Conservation (phyloP, 2,797 vertebrate species). For the Chaunax sp. region DNA sequence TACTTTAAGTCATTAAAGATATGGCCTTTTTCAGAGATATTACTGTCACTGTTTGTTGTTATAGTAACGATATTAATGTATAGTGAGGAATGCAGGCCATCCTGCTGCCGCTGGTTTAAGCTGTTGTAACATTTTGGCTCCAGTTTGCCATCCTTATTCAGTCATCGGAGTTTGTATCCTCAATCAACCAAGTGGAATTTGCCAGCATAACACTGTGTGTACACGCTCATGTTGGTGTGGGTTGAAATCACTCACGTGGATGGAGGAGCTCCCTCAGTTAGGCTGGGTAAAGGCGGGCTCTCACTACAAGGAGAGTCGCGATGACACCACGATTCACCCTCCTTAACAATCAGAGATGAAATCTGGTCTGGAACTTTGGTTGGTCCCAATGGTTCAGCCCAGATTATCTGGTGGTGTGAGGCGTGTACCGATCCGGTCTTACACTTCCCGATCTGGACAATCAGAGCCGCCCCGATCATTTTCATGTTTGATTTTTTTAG, state of each 20-base stretch:
- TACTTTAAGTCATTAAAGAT: slow-evolving; percentile 8
- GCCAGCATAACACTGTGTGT: slow-evolving; percentile 62
- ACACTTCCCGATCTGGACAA: no score
- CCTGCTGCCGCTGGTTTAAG: slow-evolving; percentile 14
- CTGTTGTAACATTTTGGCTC: slow-evolving; percentile 34
- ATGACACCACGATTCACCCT: no score
- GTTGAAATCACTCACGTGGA: slow-evolving; percentile 49
- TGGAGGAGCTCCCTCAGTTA: slow-evolving; percentile 40
- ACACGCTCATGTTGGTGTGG: slow-evolving; percentile 54
- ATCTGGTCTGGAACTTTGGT: no score
- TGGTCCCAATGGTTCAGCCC: no score
- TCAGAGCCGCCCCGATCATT: no score
- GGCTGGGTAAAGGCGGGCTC: no score
- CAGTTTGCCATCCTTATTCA: slow-evolving; percentile 51
- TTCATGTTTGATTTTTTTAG: no score
- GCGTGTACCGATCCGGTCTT: no score
- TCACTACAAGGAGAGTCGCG: no score
- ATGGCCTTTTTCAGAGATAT: neutral
- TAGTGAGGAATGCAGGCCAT: slow-evolving; percentile 10
- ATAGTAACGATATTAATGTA: slow-evolving; percentile 21
- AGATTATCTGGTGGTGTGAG: no score
- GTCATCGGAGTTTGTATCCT: slow-evolving; percentile 62
- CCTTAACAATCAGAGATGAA: no score
- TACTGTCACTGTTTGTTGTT: slow-evolving; percentile 1
- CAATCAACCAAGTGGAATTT: slow-evolving; percentile 64